These are phyloP conservation scores for Herminia tarsipennalis DNA, from an alignment of 2,888 invertebrate species.

Conservation along the genomic window DNA sequence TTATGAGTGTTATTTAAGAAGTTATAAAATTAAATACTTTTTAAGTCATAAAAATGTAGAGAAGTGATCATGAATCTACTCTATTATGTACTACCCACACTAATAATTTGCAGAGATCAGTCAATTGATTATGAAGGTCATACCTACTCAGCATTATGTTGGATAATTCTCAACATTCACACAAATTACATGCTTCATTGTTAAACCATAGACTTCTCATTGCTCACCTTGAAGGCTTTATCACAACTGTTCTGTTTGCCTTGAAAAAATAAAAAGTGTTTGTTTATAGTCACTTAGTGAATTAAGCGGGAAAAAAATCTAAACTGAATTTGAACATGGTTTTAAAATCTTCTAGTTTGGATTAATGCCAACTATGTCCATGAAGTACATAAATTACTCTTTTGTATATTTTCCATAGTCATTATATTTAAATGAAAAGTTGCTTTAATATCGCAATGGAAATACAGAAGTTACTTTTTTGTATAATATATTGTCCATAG, in stretches of 20 bases:
- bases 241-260: conserved; percentile 26
- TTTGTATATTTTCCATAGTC: too few species aligned
- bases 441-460: too few species aligned
- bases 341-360: too few species aligned
- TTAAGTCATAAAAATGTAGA: neutral
- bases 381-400: too few species aligned
- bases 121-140: conserved; percentile 52
- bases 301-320: too few species aligned
- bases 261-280: conserved; percentile 20
- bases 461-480: too few species aligned
- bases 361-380: too few species aligned
- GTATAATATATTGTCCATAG: too few species aligned
- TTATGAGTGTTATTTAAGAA: too few species aligned
- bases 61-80: neutral
- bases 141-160: conserved; percentile 33
- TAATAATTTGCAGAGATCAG: conserved; percentile 21
- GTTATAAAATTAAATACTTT: neutral
- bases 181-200: conserved; percentile 37
- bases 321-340: too few species aligned
- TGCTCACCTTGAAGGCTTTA: conserved; percentile 41
- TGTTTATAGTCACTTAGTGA: neutral
- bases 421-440: too few species aligned
- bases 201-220: conserved; percentile 38
- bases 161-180: conserved; percentile 48
- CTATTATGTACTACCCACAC: conserved; percentile 21